Conservation (phyloP, 1,140 invertebrate species). For the Platyscapa corneri region DNA sequence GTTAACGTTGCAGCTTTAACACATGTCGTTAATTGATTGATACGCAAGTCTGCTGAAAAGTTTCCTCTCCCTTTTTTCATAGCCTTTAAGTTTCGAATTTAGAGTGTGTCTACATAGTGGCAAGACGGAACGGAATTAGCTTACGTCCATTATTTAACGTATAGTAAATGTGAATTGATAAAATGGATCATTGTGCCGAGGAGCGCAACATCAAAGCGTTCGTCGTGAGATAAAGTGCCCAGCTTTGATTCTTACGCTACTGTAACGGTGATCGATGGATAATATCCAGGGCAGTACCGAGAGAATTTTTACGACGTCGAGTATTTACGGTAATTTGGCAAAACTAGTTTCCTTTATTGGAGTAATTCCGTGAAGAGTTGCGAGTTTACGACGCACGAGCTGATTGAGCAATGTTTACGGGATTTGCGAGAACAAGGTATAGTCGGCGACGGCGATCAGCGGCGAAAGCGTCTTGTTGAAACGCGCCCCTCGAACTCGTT, state of each 20-base stretch:
- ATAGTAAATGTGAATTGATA: neutral
- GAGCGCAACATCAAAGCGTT: constrained; percentile 13
- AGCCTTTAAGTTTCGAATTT: constrained; percentile 69
- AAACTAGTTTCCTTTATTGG: neutral
- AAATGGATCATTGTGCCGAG: constrained; percentile 25
- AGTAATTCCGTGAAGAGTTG: neutral
- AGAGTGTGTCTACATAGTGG: constrained; percentile 70
- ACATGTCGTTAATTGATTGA: neutral
- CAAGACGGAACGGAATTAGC: constrained; percentile 59
- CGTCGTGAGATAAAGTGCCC: neutral
- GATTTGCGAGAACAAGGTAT: neutral
- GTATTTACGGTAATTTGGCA: neutral
- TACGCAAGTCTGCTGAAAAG: neutral
- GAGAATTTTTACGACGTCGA: neutral
- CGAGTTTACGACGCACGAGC: neutral
- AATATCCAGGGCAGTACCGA: constrained; percentile 7
- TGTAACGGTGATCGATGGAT: constrained; percentile 36
- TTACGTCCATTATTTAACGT: constrained; percentile 23
- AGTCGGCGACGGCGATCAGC: neutral
- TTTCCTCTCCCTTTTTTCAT: neutral
- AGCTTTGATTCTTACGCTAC: neutral
- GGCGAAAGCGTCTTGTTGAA: neutral
- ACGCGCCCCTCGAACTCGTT: neutral
- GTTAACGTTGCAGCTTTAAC: neutral
- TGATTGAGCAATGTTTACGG: too few species aligned